These are phyloP conservation scores for Drosophila mimica DNA, from an alignment of 2,888 invertebrate genomes.

Conservation along the genomic window DNA sequence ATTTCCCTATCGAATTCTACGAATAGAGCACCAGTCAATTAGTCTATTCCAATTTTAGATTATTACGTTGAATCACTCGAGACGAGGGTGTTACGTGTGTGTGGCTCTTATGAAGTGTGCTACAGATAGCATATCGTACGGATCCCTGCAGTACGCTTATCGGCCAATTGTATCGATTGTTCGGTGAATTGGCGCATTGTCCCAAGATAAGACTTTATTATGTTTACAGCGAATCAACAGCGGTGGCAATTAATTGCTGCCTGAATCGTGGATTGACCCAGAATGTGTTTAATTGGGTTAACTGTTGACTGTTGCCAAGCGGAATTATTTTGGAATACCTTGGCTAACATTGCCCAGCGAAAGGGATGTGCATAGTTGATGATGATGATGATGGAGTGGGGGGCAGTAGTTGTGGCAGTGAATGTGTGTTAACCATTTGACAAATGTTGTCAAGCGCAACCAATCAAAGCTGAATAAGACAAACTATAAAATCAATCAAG, in stretches of 20 bases:
- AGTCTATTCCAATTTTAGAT: neutral
- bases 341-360: conserved; percentile 33
- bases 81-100: neutral
- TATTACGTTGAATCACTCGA: neutral
- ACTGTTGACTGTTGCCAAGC: conserved; percentile 25
- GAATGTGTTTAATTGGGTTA: conserved; percentile 24
- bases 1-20: neutral
- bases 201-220: conserved; percentile 50
- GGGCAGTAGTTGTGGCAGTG: neutral
- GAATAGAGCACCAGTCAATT: neutral
- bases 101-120: neutral
- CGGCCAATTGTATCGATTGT: conserved; percentile 22
- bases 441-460: conserved; percentile 66
- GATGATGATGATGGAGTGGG: conserved; percentile 18
- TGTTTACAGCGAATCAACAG: conserved; percentile 41
- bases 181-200: conserved; percentile 23
- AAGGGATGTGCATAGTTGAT: neutral
- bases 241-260: neutral
- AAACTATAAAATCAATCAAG: conserved; percentile 50
- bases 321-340: conserved; percentile 6
- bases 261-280: neutral
- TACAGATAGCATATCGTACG: conserved; percentile 19
- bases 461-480: conserved; percentile 26
- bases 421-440: conserved; percentile 51
- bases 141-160: conserved; percentile 43